Conservation (phyloP, 92 coral and sea anemone genomes). For the Pocillopora meandrina region DNA sequence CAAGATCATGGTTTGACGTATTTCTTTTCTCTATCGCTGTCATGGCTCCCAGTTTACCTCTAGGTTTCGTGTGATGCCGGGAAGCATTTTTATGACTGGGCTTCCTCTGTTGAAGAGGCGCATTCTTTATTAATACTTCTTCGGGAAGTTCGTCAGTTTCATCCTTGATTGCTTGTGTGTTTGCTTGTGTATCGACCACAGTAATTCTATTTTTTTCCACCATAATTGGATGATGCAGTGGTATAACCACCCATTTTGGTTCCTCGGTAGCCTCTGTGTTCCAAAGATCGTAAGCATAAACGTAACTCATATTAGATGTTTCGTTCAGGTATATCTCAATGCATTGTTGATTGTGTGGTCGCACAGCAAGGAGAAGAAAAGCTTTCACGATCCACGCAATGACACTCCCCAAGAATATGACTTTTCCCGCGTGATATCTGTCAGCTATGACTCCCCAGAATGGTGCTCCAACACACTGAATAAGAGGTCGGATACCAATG, state of each 20-base stretch:
- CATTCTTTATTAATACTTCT: not conserved
- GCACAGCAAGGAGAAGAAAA: slow-evolving; percentile 67
- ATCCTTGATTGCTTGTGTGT: not conserved
- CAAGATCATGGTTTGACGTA: not conserved
- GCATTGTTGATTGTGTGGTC: slow-evolving; percentile 82
- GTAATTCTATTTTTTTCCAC: slow-evolving; percentile 33
- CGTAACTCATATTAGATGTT: slow-evolving; percentile 56
- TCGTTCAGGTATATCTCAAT: slow-evolving; percentile 66
- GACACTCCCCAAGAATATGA: slow-evolving; percentile 76
- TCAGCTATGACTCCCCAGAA: slow-evolving; percentile 82
- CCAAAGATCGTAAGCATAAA: slow-evolving; percentile 68
- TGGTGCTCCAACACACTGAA: slow-evolving; percentile 94
- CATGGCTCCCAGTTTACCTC: not conserved
- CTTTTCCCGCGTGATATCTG: slow-evolving; percentile 68
- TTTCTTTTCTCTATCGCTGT: not conserved
- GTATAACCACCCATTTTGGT: slow-evolving; percentile 55
- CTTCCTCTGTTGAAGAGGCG: not conserved
- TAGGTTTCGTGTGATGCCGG: not conserved
- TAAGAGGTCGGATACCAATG: slow-evolving; percentile 83
- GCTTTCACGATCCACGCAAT: slow-evolving; percentile 86
- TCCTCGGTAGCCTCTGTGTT: not conserved
- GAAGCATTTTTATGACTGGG: not conserved
- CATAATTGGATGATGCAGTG: slow-evolving; percentile 23
- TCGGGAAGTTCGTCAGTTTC: not conserved
- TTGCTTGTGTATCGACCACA: slow-evolving; percentile 2